A percentile compares a stretch with the other conserved stretches of the same genome.
Conservation (phyloP, 2,113 vertebrate genomes). For the Natator depressus region DNA sequence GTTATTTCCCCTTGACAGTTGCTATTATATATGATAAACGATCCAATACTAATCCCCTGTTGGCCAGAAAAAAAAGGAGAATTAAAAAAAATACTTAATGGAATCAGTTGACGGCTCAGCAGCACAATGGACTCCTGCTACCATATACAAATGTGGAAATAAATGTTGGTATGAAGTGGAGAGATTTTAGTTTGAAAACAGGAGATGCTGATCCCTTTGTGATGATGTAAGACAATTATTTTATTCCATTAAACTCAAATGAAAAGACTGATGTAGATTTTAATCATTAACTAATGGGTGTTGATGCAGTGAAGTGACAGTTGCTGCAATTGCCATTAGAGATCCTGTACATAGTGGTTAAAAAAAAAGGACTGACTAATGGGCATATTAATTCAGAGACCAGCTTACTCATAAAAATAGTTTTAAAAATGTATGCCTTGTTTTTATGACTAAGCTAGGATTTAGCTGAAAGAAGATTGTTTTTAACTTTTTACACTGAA, state of each 20-base stretch:
- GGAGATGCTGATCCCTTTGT: background rate
- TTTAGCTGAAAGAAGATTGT: background rate
- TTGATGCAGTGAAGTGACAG: background rate
- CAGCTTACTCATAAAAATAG: background rate
- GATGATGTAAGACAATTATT: background rate
- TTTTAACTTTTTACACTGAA: background rate
- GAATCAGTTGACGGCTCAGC: background rate
- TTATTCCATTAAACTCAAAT: rapidly evolving
- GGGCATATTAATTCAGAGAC: background rate
- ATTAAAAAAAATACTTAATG: background rate
- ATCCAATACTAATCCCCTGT: background rate
- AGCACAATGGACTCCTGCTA: background rate
- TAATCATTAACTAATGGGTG: rapidly evolving
- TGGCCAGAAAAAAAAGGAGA: background rate
- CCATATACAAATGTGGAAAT: background rate
- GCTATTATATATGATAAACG: background rate
- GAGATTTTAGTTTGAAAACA: background rate
- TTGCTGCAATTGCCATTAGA: background rate
- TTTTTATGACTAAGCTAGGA: rapidly evolving
- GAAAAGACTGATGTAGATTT: background rate
- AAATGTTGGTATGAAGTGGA: background rate
- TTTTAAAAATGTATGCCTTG: background rate
- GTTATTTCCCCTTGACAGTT: background rate
- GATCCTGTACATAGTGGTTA: background rate
- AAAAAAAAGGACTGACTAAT: background rate